These are phyloP conservation scores for Thymelicus sylvestris DNA, from an alignment of 2,888 invertebrate species.

Conservation along the genomic window DNA sequence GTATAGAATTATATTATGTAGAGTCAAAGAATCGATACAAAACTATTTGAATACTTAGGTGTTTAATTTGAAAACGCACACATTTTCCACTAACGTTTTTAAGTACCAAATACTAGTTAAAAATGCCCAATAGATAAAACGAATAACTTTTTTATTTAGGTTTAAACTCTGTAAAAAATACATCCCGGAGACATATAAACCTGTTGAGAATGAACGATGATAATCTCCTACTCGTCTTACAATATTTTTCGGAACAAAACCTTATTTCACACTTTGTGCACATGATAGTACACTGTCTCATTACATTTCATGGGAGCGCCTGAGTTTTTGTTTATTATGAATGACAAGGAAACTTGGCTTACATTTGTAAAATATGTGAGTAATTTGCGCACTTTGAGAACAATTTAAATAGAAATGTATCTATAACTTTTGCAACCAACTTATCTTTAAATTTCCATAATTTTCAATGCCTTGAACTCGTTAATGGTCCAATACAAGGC, in stretches of 20 bases:
- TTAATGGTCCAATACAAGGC: no score
- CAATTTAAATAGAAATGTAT: conserved; percentile 7
- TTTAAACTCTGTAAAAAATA: conserved; percentile 16
- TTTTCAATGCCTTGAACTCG: no score
- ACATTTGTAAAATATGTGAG: conserved; percentile 28
- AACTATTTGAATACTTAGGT: no score
- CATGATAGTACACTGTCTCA: conserved; percentile 64
- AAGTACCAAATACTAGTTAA: no score
- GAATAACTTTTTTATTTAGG: neutral
- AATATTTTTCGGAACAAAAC: conserved; percentile 60
- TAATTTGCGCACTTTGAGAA: no score
- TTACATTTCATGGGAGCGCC: conserved; percentile 70
- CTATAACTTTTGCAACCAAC: neutral
- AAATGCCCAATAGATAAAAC: no score
- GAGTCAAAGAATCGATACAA: no score
- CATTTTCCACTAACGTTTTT: no score
- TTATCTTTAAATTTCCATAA: no score
- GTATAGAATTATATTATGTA: no score
- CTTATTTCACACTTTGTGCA: conserved; percentile 79
- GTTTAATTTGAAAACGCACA: no score
- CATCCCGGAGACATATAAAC: conserved; percentile 30
- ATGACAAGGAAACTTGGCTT: conserved; percentile 43
- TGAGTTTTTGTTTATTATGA: conserved; percentile 50
- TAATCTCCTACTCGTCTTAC: conserved; percentile 34
- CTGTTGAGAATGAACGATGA: conserved; percentile 39